These are phyloP conservation scores for Ceyx erithaca DNA, from an alignment of 2,797 vertebrate species.

Conservation along the genomic window DNA sequence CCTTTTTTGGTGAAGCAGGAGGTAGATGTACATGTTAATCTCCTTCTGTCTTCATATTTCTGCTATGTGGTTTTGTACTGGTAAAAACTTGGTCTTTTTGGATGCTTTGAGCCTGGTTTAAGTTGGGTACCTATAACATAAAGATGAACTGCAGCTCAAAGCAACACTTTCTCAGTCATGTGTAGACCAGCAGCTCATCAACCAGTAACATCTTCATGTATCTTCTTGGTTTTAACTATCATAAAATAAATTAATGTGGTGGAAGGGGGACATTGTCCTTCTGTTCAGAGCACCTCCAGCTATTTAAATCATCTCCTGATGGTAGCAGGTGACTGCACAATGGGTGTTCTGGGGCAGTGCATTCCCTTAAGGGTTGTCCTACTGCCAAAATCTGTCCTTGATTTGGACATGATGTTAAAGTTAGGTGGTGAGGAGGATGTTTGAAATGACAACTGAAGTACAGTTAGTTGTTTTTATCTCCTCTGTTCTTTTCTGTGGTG, in stretches of 20 bases:
- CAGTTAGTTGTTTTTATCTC: accelerated
- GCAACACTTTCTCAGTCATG: neutral
- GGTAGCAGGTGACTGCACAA: neutral
- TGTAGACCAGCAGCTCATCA: neutral
- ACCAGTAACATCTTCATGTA: neutral
- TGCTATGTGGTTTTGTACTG: neutral
- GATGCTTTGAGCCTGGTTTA: neutral
- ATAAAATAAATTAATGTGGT: neutral
- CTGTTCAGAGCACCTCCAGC: neutral
- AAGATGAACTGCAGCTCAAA: neutral
- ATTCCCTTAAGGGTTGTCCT: neutral
- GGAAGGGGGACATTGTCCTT: neutral
- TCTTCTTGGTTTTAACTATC: neutral
- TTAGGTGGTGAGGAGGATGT: neutral
- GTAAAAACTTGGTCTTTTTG: neutral
- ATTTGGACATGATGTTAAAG: neutral
- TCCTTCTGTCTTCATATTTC: neutral
- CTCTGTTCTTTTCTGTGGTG: neutral
- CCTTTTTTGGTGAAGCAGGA: neutral
- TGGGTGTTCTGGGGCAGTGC: neutral
- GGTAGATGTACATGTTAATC: neutral
- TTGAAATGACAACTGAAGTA: neutral
- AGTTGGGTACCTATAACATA: neutral
- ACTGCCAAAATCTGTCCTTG: neutral
- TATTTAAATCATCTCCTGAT: neutral